These are phyloP conservation scores for Mormyrus iriodes DNA, from an alignment of 2,113 vertebrate species.

Conservation along the genomic window DNA sequence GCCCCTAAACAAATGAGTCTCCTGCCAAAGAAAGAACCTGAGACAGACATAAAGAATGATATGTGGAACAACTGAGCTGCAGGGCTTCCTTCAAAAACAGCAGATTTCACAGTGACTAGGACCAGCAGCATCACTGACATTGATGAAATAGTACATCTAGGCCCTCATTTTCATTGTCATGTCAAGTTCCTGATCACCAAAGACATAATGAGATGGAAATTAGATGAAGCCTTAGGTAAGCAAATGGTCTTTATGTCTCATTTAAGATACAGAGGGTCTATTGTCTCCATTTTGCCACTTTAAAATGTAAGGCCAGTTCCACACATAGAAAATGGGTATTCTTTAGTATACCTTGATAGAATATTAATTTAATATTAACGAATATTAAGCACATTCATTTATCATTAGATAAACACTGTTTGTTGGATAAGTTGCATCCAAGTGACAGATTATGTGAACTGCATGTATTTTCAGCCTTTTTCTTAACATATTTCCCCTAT, in stretches of 20 bases:
- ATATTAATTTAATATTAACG: neutral
- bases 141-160: neutral
- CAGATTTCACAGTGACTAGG: neutral
- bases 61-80: neutral
- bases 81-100: neutral
- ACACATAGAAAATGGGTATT: neutral
- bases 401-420: neutral
- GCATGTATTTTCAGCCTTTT: neutral
- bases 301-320: neutral
- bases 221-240: neutral
- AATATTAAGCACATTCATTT: neutral
- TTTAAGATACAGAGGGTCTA: neutral
- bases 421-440: neutral
- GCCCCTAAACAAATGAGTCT: neutral
- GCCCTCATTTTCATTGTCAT: neutral
- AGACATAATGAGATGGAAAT: conserved; percentile 13
- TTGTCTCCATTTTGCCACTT: neutral
- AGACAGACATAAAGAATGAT: neutral
- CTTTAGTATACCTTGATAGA: neutral
- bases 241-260: neutral
- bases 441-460: neutral
- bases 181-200: neutral
- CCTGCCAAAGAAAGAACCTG: neutral
- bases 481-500: conserved; percentile 24
- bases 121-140: neutral